Conservation (phyloP, 2,888 invertebrate genomes). For the Luperina nickerlii region DNA sequence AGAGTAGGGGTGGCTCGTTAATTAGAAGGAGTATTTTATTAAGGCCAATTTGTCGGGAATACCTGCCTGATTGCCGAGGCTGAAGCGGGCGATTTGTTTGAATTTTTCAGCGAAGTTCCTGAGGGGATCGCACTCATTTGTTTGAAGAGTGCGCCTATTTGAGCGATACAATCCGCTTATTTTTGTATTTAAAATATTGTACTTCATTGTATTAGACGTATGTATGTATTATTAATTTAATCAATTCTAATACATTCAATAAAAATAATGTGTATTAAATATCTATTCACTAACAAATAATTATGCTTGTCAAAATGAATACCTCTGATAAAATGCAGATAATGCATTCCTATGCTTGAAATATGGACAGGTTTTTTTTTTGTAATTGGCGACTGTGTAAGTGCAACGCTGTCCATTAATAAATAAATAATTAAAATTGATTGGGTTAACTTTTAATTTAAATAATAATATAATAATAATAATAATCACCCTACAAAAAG, state of each 20-base stretch:
- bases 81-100: constrained; percentile 76
- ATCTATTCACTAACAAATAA: background rate
- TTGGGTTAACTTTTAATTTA: no score
- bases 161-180: constrained; percentile 36
- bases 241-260: background rate
- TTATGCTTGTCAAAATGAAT: background rate
- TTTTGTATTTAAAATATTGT: constrained; percentile 1
- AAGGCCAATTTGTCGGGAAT: constrained; percentile 87
- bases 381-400: no score
- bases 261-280: background rate
- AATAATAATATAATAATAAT: no score
- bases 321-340: background rate
- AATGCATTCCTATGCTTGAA: background rate
- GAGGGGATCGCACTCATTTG: constrained; percentile 66
- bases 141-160: constrained; percentile 59
- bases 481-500: no score
- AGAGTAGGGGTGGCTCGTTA: constrained; percentile 76
- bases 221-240: no score
- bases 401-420: no score
- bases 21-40: constrained; percentile 88
- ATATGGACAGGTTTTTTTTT: background rate
- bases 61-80: constrained; percentile 83
- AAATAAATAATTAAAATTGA: no score
- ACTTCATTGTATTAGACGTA: background rate
- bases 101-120: constrained; percentile 67